Evolutionary conservation across 2,113 vertebrate species (phyloP).

Genomic region (Planiliza haematocheilus): DNA sequence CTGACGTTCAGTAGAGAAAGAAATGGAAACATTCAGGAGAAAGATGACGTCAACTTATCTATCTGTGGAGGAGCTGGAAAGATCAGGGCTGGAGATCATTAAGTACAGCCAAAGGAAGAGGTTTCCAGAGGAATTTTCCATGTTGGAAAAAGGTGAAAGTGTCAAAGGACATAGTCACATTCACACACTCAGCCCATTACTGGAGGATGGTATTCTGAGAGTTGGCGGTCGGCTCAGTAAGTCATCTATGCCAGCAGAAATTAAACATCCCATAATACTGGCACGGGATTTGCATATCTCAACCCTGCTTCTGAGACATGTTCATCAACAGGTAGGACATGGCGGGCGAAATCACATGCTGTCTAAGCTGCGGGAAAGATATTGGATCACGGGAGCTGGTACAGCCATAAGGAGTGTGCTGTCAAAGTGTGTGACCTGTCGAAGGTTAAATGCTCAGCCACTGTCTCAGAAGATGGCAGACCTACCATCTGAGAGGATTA

Average conservation of each 20-base stretch:
- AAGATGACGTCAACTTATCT: not conserved
- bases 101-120: not conserved
- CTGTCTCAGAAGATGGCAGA: constrained; percentile 1
- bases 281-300: not conserved
- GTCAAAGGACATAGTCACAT: not conserved
- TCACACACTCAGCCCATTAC: not conserved
- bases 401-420: not conserved
- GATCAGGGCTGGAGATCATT: not conserved
- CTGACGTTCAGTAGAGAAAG: too few relatives aligned
- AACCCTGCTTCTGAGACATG: not conserved
- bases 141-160: not conserved
- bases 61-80: not conserved
- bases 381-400: not conserved
- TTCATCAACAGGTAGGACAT: constrained; percentile 11
- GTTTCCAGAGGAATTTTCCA: not conserved
- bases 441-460: not conserved
- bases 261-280: constrained; percentile 11
- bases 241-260: not conserved
- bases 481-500: not conserved
- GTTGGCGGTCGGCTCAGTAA: not conserved
- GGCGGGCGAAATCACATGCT: not conserved
- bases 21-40: too few relatives aligned
- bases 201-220: not conserved
- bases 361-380: not conserved
- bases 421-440: not conserved